Conservation (phyloP, 2,797 vertebrate genomes). For the Eidolon dupreanum region DNA sequence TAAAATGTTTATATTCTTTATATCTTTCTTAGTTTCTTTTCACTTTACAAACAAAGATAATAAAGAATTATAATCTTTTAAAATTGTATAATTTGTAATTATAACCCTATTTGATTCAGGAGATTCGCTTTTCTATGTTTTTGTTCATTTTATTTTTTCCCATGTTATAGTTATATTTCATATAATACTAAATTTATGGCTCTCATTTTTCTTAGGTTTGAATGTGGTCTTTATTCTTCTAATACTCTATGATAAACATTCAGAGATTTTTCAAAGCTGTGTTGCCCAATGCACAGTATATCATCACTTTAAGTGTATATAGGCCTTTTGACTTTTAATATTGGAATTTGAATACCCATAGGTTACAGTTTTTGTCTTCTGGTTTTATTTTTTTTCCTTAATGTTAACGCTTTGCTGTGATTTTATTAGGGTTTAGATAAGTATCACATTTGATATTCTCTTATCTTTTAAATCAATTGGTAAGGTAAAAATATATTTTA, state of each 20-base stretch:
- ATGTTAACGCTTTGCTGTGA: background rate
- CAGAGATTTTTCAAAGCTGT: background rate
- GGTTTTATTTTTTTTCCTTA: background rate
- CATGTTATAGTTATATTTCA: background rate
- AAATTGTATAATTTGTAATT: background rate
- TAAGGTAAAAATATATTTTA: background rate
- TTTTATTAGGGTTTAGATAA: background rate
- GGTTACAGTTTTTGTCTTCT: background rate
- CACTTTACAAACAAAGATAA: background rate
- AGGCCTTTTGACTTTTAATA: background rate
- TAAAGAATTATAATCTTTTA: background rate
- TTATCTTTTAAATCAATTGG: background rate
- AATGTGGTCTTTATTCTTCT: background rate
- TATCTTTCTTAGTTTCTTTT: background rate
- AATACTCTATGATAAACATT: background rate
- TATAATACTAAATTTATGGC: background rate
- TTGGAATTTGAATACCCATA: background rate
- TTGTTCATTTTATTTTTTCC: background rate
- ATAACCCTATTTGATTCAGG: background rate
- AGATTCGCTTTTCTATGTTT: background rate
- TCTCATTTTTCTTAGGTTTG: background rate
- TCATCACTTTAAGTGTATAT: background rate
- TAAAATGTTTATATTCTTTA: background rate
- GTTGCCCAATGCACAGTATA: background rate
- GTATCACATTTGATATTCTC: background rate